phyloP scores from a whole-genome alignment of 2,888 invertebrate species.

The Drosophila cyrtoloma region DNA sequence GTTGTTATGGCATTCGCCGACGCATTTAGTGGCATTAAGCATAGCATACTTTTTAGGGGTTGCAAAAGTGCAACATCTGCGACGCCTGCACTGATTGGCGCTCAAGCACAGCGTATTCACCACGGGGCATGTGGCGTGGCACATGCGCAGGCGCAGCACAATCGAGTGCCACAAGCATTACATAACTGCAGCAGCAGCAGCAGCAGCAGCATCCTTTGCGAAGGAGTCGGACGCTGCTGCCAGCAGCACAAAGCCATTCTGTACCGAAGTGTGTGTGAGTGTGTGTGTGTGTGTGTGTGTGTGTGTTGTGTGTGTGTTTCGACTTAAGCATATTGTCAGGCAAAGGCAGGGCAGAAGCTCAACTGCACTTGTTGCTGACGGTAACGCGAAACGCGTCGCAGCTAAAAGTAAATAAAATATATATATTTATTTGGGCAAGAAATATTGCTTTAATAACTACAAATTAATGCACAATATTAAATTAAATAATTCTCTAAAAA shows the following conservation, averaged over 20 bases:
- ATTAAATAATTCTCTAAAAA: neutral
- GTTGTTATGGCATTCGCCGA: conserved; percentile 78
- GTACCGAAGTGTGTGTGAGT: neutral
- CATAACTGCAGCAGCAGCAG: conserved; percentile 56
- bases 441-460: neutral
- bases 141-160: conserved; percentile 74
- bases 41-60: conserved; percentile 80
- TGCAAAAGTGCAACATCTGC: conserved; percentile 65
- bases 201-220: neutral
- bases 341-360: conserved; percentile 63
- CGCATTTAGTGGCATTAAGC: conserved; percentile 65
- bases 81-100: conserved; percentile 65
- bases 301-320: conserved; percentile 8
- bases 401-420: conserved; percentile 7
- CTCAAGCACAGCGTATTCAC: conserved; percentile 52
- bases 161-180: conserved; percentile 39
- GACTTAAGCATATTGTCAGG: conserved; percentile 20
- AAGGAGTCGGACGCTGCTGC: conserved; percentile 2
- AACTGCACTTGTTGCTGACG: conserved; percentile 83
- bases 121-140: conserved; percentile 46
- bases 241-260: conserved; percentile 18
- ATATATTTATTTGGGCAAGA: neutral
- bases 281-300: conserved; percentile 5
- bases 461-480: neutral
- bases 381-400: conserved; percentile 41